phyloP scores from a whole-genome alignment of 2,113 vertebrate genomes.

The Melanocharis versteri region DNA sequence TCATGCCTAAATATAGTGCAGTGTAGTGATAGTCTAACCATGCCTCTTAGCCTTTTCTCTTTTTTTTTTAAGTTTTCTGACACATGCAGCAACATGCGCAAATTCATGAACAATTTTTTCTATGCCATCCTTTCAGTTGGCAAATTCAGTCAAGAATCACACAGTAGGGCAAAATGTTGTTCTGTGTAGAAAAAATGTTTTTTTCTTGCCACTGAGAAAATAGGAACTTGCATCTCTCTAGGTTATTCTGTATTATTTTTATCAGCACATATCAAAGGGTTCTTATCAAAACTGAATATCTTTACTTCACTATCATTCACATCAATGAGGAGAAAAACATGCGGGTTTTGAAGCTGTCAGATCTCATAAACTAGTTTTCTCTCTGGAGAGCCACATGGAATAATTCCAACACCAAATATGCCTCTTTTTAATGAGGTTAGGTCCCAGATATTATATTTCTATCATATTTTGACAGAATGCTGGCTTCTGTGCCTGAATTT shows the following conservation, averaged over 20 bases:
- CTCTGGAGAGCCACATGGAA: background rate
- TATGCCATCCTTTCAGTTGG: background rate
- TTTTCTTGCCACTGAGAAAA: background rate
- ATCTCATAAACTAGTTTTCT: constrained; percentile 17
- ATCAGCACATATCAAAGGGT: background rate
- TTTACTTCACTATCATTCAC: background rate
- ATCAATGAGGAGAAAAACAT: background rate
- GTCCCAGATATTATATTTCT: constrained; percentile 1
- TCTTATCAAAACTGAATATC: background rate
- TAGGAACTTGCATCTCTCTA: background rate
- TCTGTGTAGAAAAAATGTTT: background rate
- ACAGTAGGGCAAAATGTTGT: background rate
- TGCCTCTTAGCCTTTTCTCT: background rate
- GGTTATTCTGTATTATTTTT: background rate
- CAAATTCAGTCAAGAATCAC: background rate
- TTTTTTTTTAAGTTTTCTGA: background rate
- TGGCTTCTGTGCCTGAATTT: background rate
- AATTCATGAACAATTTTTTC: background rate
- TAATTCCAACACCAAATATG: constrained; percentile 15
- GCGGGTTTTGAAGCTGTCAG: background rate
- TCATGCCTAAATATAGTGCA: background rate
- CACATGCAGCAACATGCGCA: background rate
- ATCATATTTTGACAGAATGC: background rate
- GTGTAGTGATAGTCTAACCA: background rate
- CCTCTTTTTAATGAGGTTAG: constrained; percentile 27